Evolutionary conservation across 2,113 vertebrate species (phyloP).

Genomic region (Tachuris rubrigastra): DNA sequence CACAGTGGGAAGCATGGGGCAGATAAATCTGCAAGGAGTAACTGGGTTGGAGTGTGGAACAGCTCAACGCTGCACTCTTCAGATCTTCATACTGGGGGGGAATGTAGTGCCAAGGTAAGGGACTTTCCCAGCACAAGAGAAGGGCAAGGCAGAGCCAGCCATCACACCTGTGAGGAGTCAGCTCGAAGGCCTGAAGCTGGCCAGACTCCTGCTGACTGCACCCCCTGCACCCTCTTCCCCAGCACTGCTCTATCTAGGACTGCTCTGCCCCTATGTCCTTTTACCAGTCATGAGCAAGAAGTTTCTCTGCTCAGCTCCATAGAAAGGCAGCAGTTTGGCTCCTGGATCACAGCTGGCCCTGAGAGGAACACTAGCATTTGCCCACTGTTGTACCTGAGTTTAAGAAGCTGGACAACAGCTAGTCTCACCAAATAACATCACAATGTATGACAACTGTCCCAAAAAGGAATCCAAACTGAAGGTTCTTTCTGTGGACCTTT

Average conservation of each 20-base stretch:
- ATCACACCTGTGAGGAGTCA: rapidly evolving
- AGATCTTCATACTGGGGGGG: neutral
- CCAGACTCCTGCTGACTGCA: neutral
- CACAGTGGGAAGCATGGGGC: neutral
- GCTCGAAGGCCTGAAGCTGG: neutral
- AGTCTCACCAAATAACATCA: neutral
- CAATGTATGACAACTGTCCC: rapidly evolving
- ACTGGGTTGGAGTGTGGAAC: rapidly evolving
- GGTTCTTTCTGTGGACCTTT: neutral
- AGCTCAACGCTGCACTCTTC: neutral
- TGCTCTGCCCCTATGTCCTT: neutral
- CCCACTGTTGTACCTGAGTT: neutral
- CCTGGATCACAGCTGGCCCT: neutral
- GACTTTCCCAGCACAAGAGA: neutral
- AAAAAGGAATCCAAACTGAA: neutral
- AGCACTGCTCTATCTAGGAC: neutral
- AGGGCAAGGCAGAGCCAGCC: neutral
- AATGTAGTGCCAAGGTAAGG: neutral
- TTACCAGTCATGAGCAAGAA: rapidly evolving
- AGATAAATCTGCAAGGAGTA: neutral
- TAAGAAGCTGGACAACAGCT: neutral
- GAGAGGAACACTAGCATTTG: neutral
- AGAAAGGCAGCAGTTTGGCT: neutral
- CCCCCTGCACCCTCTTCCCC: neutral
- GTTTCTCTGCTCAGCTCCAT: neutral